These are phyloP conservation scores for Heliconius hermathena DNA, from an alignment of 1,140 invertebrate species.

Conservation along the genomic window DNA sequence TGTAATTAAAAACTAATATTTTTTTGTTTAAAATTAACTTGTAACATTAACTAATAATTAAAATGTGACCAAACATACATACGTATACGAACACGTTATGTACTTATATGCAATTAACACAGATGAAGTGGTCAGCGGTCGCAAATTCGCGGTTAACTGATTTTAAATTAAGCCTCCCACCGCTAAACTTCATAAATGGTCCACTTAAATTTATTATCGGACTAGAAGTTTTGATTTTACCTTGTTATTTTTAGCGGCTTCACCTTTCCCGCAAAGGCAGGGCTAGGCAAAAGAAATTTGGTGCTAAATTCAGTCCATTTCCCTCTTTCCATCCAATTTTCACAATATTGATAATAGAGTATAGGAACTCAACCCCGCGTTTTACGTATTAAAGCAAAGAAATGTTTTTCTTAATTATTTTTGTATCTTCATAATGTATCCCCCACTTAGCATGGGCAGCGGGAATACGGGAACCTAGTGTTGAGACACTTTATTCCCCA, in stretches of 20 bases:
- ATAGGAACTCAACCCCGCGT: no score
- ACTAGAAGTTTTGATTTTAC: not conserved
- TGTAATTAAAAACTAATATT: no score
- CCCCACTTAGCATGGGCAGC: no score
- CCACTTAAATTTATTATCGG: not conserved
- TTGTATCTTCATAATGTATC: no score
- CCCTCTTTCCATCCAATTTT: no score
- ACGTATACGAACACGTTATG: no score
- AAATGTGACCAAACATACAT: not conserved
- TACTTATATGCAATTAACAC: conserved; percentile 16
- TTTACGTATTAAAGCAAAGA: no score
- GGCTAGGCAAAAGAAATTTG: not conserved
- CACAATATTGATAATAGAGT: no score
- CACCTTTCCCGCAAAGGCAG: not conserved
- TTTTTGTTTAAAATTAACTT: no score
- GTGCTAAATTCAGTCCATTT: not conserved
- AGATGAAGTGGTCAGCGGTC: conserved; percentile 35
- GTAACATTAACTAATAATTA: not conserved
- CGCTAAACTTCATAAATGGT: conserved; percentile 31
- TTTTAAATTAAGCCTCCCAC: conserved; percentile 33
- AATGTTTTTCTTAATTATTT: no score
- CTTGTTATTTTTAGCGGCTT: not conserved
- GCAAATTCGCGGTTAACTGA: conserved; percentile 31
- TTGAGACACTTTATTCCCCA: no score
- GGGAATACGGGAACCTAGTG: no score